Percentiles rank a stretch among this genome's conserved stretches.
phyloP scores from a whole-genome alignment of 2,888 invertebrate species.

The Agrilus mali region DNA sequence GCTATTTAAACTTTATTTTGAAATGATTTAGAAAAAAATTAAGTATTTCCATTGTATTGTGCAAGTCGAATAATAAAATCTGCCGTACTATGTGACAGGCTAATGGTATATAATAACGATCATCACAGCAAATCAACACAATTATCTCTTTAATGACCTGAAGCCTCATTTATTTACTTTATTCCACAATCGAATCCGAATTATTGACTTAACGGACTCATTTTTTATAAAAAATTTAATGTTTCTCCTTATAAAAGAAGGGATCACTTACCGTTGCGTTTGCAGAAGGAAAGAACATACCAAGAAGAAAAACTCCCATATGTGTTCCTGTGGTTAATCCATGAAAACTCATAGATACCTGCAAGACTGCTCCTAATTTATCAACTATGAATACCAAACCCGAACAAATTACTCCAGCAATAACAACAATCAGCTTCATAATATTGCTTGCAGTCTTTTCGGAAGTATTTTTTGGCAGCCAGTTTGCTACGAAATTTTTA shows the following conservation, averaged over 20 bases:
- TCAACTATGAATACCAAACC: slow-evolving; percentile 50
- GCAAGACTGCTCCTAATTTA: slow-evolving; percentile 52
- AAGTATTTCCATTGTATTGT: no score
- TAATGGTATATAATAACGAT: no score
- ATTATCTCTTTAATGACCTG: no score
- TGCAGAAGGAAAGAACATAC: slow-evolving; percentile 52
- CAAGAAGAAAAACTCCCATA: slow-evolving; percentile 51
- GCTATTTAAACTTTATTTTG: no score
- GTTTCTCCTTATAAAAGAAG: not conserved
- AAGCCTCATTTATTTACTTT: not conserved
- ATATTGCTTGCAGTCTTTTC: slow-evolving; percentile 42
- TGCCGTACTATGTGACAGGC: no score
- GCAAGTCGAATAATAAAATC: no score
- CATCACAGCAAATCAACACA: no score
- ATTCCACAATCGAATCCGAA: no score
- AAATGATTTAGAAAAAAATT: no score
- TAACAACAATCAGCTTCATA: slow-evolving; percentile 40
- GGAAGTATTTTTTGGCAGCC: slow-evolving; percentile 36
- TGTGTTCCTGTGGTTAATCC: slow-evolving; percentile 52
- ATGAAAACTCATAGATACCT: slow-evolving; percentile 48
- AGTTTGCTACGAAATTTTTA: slow-evolving; percentile 46
- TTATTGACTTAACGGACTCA: not conserved
- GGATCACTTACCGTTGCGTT: slow-evolving; percentile 39
- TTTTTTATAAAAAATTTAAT: not conserved
- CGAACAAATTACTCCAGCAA: slow-evolving; percentile 56